A percentile compares a stretch with the other conserved stretches of the same genome.
phyloP scores from a whole-genome alignment of 1,140 invertebrate species.

The Penaeus indicus region DNA sequence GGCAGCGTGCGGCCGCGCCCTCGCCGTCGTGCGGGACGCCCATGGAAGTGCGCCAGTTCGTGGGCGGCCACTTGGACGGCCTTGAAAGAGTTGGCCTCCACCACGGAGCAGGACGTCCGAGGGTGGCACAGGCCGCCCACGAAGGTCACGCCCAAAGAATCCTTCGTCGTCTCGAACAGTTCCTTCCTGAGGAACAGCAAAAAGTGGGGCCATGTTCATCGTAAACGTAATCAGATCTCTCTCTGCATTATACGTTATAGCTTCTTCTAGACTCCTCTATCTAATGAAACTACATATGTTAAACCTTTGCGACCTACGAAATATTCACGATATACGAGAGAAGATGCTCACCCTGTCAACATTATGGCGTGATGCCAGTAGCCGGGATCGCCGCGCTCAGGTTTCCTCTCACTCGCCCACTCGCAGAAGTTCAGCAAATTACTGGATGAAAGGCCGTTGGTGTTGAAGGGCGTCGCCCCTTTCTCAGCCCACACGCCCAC shows the following conservation, averaged over 20 bases:
- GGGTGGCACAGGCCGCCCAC: conserved; percentile 42
- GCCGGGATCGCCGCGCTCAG: background rate
- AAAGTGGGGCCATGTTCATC: no score
- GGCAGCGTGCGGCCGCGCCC: background rate
- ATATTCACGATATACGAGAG: no score
- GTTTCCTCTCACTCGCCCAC: conserved; percentile 30
- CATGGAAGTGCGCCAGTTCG: conserved; percentile 54
- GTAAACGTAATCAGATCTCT: no score
- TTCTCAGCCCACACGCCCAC: conserved; percentile 47
- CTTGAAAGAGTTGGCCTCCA: conserved; percentile 46
- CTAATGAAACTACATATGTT: no score
- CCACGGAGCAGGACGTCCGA: conserved; percentile 31
- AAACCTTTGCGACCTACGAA: no score
- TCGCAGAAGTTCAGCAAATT: conserved; percentile 36
- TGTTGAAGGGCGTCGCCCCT: conserved; percentile 8
- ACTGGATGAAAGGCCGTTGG: background rate
- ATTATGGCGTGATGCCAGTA: conserved; percentile 54
- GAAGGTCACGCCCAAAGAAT: conserved; percentile 38
- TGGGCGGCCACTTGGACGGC: conserved; percentile 46
- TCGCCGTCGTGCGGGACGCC: conserved; percentile 51
- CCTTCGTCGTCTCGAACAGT: conserved; percentile 35
- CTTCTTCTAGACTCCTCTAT: no score
- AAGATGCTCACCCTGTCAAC: conserved; percentile 40
- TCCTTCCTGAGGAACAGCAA: conserved; percentile 28
- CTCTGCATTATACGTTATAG: no score